Conservation (phyloP, 2,113 vertebrate species). For the Aphelocoma coerulescens region DNA sequence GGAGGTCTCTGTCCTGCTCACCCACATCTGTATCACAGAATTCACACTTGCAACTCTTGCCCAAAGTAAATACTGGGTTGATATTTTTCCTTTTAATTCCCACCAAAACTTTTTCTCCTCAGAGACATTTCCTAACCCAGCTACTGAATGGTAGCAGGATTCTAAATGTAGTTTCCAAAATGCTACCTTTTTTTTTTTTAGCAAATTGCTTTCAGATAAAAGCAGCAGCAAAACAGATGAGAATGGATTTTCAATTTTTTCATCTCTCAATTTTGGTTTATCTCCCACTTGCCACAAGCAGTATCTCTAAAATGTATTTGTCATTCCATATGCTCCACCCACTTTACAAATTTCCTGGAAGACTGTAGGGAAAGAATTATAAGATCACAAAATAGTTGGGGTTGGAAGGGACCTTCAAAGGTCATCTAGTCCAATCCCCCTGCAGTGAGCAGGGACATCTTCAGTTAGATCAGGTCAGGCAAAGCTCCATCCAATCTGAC, state of each 20-base stretch:
- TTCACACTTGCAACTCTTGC: rapidly evolving
- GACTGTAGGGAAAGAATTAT: neutral
- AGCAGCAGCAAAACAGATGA: neutral
- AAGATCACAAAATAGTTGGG: neutral
- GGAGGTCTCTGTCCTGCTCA: neutral
- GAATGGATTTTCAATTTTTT: neutral
- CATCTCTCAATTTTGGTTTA: neutral
- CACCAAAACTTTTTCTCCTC: neutral
- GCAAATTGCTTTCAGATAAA: neutral
- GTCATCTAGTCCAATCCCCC: neutral
- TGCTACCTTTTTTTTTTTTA: rapidly evolving
- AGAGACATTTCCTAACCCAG: neutral
- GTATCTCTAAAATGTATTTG: neutral
- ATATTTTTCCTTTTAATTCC: neutral
- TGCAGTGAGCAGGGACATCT: neutral
- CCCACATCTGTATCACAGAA: neutral
- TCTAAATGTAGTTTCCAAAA: neutral
- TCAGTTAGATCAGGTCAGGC: neutral
- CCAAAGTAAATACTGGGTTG: neutral
- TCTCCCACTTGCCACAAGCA: neutral
- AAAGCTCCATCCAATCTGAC: neutral
- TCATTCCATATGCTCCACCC: neutral
- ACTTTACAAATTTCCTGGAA: neutral
- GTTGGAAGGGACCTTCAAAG: neutral
- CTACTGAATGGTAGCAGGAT: neutral